Percentiles rank a stretch among this genome's conserved stretches.
These are phyloP conservation scores for Gymnocephalus cernua DNA, from an alignment of 2,113 vertebrate genomes.

Conservation along the genomic window DNA sequence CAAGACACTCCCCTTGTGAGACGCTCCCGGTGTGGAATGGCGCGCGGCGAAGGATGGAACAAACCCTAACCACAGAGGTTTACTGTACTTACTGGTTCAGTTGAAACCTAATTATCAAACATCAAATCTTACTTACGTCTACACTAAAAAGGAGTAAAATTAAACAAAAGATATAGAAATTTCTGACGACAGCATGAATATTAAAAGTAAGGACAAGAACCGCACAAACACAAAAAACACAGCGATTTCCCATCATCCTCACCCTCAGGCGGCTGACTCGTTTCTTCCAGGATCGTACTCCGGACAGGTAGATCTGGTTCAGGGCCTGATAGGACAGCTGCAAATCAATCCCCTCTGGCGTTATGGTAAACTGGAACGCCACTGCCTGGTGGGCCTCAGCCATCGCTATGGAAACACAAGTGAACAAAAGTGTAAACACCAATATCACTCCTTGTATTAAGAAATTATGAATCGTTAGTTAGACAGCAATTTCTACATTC, in stretches of 20 bases:
- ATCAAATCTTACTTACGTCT: not conserved
- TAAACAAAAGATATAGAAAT: not conserved
- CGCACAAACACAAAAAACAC: not conserved
- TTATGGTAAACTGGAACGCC: conserved; percentile 89
- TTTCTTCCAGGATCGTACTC: conserved; percentile 91
- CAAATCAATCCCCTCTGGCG: conserved; percentile 85
- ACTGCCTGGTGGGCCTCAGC: conserved; percentile 93
- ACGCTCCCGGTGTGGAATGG: too few relatives aligned
- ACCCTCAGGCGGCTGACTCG: conserved; percentile 87
- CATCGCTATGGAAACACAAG: conserved; percentile 79
- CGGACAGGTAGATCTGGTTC: conserved; percentile 88
- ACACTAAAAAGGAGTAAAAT: not conserved
- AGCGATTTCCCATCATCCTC: not conserved
- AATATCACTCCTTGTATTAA: not conserved
- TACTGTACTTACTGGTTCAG: not conserved
- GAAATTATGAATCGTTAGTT: not conserved
- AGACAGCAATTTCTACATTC: not conserved
- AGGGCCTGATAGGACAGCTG: conserved; percentile 86
- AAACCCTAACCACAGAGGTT: too few relatives aligned
- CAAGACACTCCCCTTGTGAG: too few relatives aligned
- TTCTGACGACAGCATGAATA: not conserved
- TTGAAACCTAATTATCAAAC: not conserved
- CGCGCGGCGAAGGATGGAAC: too few relatives aligned
- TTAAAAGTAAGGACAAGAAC: not conserved
- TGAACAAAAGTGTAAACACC: not conserved